Evolutionary conservation across 2,113 vertebrate genomes (phyloP), one percentile per base, ranked within the genome.

Genomic region (Chaetops frenatus): DNA sequence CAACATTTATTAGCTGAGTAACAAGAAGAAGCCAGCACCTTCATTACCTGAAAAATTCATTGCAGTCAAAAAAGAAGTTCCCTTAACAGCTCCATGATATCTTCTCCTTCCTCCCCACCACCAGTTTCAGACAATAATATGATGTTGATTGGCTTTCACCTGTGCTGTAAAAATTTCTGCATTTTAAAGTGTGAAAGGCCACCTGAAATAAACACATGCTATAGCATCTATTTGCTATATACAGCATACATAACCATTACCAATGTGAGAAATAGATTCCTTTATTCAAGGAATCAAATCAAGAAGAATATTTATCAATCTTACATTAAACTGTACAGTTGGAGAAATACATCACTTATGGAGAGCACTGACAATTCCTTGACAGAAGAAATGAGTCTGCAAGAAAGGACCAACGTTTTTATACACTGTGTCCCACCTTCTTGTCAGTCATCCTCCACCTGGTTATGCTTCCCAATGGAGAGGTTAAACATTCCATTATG

Each of bases 331-430:
- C 2, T 3, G n/a, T 10, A 66, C 11, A 66, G 15, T 10, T 45
- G 62, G 23, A 91, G 21, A 88, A 89, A 13, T 74, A 5, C 9
- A 81, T 31, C 8, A 17, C 17, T 65, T 80, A 53, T 61, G 27
- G 36, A 80, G 9, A 84, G 47, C 12, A 45, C 28, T 70, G 56
- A 5, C 50, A 58, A 23, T 40, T 86, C 40, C 58, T 86, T 4
- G 4, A 45, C 15, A 66, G 28, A 60, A 77, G 15, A 83, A 86
- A 76, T 5, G 4, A 36, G 24, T 74, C 50, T 50, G 24, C 15
- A 22, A 44, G 45, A 91, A 44, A 69, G 12, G 33, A 70, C 25
- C 11, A 53, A 61, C 0, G 0, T 15, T 31, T 44, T 36, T 31
- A 64, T 2, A 61, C 7, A 65, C 18, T 7, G 14, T 19, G 12